These are phyloP conservation scores for Apodemus speciosus DNA, from an alignment of 2,113 vertebrate species.

Conservation along the genomic window DNA sequence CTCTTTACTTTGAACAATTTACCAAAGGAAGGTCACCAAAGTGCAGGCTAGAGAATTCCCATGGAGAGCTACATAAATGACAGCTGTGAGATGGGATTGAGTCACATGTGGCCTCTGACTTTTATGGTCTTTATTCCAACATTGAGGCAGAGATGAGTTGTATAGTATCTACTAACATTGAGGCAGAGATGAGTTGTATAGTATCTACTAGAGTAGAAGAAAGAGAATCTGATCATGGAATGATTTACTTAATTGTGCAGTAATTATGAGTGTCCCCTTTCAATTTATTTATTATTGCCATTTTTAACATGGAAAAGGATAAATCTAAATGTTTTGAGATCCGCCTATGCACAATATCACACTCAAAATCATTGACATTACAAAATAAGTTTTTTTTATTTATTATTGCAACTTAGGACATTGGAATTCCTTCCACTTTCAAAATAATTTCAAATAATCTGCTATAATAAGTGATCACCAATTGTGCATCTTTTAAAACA, in stretches of 20 bases:
- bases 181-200: neutral
- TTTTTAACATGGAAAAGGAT: neutral
- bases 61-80: neutral
- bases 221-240: neutral
- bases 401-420: neutral
- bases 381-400: neutral
- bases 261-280: neutral
- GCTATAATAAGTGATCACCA: neutral
- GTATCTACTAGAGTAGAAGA: neutral
- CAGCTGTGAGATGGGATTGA: neutral
- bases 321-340: neutral
- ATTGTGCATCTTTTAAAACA: neutral
- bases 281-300: neutral
- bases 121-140: neutral
- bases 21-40: neutral
- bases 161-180: neutral
- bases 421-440: neutral
- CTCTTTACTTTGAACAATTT: slow-evolving; percentile 50
- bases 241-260: neutral
- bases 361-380: neutral
- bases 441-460: neutral
- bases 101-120: neutral
- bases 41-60: neutral
- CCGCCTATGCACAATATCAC: neutral
- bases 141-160: neutral